Conservation (phyloP, 2,797 vertebrate genomes). For the Pteropus rufus region DNA sequence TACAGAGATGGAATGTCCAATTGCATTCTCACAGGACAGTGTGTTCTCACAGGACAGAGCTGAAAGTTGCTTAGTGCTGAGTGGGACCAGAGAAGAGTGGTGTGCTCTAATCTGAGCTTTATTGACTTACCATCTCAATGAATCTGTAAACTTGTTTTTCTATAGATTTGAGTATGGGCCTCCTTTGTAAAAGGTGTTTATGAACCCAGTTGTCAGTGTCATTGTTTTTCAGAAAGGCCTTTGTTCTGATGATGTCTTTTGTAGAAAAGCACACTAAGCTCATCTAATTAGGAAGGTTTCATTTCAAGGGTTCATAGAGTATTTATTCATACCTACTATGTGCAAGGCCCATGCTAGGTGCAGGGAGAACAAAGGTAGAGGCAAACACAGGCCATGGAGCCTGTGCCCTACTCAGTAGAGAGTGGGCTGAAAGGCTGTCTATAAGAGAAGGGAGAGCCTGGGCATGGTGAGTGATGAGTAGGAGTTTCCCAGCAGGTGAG, state of each 20-base stretch:
- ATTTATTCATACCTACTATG: not conserved
- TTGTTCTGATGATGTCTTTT: slow-evolving; percentile 29
- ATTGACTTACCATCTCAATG: not conserved
- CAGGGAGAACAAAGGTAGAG: slow-evolving; percentile 7
- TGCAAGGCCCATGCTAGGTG: not conserved
- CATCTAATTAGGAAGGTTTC: slow-evolving; percentile 9
- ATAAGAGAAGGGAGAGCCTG: not conserved
- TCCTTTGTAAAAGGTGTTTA: slow-evolving; percentile 11
- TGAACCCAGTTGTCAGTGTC: not conserved
- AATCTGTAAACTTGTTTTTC: slow-evolving; percentile 42
- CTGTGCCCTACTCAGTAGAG: not conserved
- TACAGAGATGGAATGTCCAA: not conserved
- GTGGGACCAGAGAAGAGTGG: not conserved
- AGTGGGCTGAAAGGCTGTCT: not conserved
- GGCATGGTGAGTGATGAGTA: not conserved
- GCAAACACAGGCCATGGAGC: not conserved
- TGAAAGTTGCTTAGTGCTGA: not conserved
- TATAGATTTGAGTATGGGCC: not conserved
- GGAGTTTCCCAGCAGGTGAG: not conserved
- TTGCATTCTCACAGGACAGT: not conserved
- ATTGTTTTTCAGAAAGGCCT: slow-evolving; percentile 23
- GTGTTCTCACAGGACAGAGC: not conserved
- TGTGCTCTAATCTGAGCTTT: not conserved
- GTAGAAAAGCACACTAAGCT: not conserved
- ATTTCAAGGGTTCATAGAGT: slow-evolving; percentile 19